Evolutionary conservation across 2,113 vertebrate genomes (phyloP).

Genomic region (Strigops habroptila): DNA sequence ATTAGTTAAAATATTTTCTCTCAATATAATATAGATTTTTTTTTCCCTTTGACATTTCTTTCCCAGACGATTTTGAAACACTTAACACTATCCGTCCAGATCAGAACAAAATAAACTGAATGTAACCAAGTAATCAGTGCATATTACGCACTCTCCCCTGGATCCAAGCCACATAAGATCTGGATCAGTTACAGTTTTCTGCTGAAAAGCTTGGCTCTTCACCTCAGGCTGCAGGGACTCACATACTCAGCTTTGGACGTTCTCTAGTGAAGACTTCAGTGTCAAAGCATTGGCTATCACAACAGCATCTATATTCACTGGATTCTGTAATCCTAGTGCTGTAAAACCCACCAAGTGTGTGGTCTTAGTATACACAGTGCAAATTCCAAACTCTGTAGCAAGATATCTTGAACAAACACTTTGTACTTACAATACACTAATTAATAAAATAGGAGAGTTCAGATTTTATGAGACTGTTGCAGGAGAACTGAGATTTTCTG

Average conservation of each 20-base stretch:
- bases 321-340: not conserved
- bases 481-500: not conserved
- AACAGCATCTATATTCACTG: not conserved
- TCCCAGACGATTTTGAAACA: not conserved
- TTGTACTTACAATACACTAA: not conserved
- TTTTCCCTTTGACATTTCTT: not conserved
- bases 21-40: not conserved
- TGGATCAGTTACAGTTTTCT: not conserved
- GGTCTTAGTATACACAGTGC: not conserved
- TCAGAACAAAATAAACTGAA: not conserved
- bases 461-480: not conserved
- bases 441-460: not conserved
- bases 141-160: not conserved
- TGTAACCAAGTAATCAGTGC: not conserved
- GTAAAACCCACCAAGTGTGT: not conserved
- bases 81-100: not conserved
- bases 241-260: not conserved
- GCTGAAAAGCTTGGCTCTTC: slow-evolving; percentile 2
- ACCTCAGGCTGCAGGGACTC: not conserved
- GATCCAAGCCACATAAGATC: not conserved
- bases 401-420: not conserved
- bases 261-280: not conserved
- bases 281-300: not conserved
- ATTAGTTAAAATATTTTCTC: not conserved
- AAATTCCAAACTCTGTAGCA: not conserved